Conservation (phyloP, 35 echinoderm and acorn worm genomes). For the Heliocidaris erythrogramma region DNA sequence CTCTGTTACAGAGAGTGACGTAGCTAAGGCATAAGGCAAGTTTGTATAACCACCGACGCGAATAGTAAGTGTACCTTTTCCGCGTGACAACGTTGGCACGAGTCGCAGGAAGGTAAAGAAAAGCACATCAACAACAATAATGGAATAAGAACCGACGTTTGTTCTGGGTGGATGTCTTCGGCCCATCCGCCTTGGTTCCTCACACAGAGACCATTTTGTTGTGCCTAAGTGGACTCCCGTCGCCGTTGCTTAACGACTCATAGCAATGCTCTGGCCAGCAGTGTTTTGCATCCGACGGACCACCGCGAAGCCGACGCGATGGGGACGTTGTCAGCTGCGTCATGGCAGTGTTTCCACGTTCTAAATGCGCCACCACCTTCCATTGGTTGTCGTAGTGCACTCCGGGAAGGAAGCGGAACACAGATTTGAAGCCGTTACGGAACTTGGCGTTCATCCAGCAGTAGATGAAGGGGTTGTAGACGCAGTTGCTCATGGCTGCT, state of each 20-base stretch:
- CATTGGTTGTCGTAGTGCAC: slow-evolving; percentile 69
- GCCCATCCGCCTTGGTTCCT: neutral
- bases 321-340: slow-evolving; percentile 75
- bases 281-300: neutral
- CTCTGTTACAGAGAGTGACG: no score
- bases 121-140: no score
- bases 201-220: slow-evolving; percentile 5
- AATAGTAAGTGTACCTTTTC: no score
- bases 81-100: no score
- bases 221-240: neutral
- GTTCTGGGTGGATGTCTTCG: no score
- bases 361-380: slow-evolving; percentile 50
- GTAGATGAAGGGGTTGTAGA: slow-evolving; percentile 95
- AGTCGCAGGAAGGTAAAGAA: no score
- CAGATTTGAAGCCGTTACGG: slow-evolving; percentile 89
- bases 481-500: slow-evolving; percentile 91
- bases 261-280: slow-evolving; percentile 35
- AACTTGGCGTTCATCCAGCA: slow-evolving; percentile 99
- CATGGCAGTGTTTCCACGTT: slow-evolving; percentile 60
- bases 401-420: slow-evolving; percentile 85
- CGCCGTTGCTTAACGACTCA: neutral
- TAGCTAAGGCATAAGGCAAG: no score
- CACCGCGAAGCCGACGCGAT: neutral
- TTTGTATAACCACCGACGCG: no score
- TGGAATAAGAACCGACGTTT: no score